Base-by-base conservation (phyloP, 2,888 invertebrate species). In the Epinotia ramella region DNA sequence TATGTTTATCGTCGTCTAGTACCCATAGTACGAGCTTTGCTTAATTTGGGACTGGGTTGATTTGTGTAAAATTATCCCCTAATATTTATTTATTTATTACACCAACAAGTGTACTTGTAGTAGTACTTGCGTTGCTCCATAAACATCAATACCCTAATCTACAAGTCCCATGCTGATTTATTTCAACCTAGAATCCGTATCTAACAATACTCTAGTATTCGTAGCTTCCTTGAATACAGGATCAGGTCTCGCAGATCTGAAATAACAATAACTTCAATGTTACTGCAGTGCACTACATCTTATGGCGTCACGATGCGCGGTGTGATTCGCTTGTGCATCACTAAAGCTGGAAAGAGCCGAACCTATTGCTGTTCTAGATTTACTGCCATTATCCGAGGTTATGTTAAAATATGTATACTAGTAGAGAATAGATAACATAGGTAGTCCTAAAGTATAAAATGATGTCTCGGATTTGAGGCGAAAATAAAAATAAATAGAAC, bases 211-310 rank as follows among this genome's bases (percentile, higher is more conserved):
- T 13, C 13, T 12, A 24, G 24, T 60, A 28, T 60, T 59, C 5
- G 12, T 28, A 24, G 11, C 16, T 24, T 24, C 16, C 59, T 60
- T 28, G 59, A 60, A 60, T 60, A 24, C 59, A 11, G 59, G 13
- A 60, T 24, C 12, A 16, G 59, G 20, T 24, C 16, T 5, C 13
- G 16, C 18, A 46, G 24, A 49, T 46, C 53, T n/a, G 20, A 68
- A 68, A 59, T 57, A 68, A 68, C 68, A 68, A 44, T 68, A 68
- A 68, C 59, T 68, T 59, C 57, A 24, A 57, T 57, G 57, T 24
- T 60, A 24, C 59, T 24, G 68, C 68, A 68, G 68, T 68, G 59
- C 59, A 44, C 68, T 68, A 59, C 20, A 44, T 68, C 68, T 68
- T 59, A 68, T 3, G 13, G 11, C 57, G 44, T 59, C 68, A 68